A percentile compares a stretch with the other conserved stretches of the same genome.
Conservation (phyloP, 2,113 vertebrate species). For the Hemiscyllium ocellatum region DNA sequence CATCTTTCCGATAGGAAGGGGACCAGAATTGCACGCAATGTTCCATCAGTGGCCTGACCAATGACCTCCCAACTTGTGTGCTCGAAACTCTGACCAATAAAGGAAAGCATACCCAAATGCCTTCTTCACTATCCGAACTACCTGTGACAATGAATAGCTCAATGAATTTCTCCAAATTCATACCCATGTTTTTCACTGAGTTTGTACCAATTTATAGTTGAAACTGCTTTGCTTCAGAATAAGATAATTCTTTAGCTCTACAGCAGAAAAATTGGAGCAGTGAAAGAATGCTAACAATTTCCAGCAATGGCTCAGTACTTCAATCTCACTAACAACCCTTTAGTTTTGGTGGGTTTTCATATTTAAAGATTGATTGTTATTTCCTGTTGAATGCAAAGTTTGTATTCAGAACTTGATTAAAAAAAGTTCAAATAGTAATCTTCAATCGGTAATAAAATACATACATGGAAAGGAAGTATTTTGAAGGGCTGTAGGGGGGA, state of each 20-base stretch:
- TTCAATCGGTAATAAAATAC: not conserved
- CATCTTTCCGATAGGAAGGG: too few species aligned
- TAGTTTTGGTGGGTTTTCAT: not conserved
- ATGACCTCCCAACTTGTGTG: too few species aligned
- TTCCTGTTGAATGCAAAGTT: not conserved
- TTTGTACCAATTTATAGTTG: not conserved
- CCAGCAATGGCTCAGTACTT: not conserved
- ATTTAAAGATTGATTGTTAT: not conserved
- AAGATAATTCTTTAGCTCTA: not conserved
- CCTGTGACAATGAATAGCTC: not conserved
- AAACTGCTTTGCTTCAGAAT: not conserved
- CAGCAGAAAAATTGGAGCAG: not conserved
- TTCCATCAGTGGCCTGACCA: too few species aligned
- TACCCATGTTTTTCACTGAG: not conserved
- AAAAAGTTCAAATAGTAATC: not conserved
- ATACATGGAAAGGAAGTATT: not conserved
- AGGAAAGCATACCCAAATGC: too few species aligned
- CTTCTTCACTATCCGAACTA: too few species aligned
- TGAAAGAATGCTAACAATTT: not conserved
- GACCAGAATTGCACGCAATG: too few species aligned
- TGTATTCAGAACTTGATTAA: not conserved
- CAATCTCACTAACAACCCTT: not conserved
- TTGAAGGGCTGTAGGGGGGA: not conserved
- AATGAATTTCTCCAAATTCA: not conserved
- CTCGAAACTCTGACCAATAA: too few species aligned